A percentile compares a stretch with the other conserved stretches of the same genome.
phyloP scores from a whole-genome alignment of 1,140 invertebrate genomes.

The Drosophila santomea region DNA sequence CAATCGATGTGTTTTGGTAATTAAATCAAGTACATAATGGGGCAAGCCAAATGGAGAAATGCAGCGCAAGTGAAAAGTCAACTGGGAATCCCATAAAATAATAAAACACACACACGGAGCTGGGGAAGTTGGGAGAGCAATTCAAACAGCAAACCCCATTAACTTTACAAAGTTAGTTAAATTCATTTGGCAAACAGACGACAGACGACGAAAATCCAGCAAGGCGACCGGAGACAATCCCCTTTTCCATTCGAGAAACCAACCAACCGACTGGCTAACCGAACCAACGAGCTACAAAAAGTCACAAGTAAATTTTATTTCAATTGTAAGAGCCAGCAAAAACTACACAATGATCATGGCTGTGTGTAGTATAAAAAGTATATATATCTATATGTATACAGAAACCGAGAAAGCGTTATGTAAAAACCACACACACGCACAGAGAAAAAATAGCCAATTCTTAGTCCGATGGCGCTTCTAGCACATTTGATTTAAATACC shows the following conservation, averaged over 20 bases:
- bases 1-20: slow-evolving; percentile 81
- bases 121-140: slow-evolving; percentile 46
- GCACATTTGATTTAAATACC: neutral
- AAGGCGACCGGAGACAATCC: slow-evolving; percentile 42
- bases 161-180: slow-evolving; percentile 84
- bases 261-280: slow-evolving; percentile 48
- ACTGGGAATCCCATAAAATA: slow-evolving; percentile 73
- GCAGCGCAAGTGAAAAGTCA: slow-evolving; percentile 74
- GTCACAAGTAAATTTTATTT: slow-evolving; percentile 83
- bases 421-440: slow-evolving; percentile 31
- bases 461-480: neutral
- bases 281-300: slow-evolving; percentile 73
- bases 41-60: slow-evolving; percentile 47
- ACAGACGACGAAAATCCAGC: slow-evolving; percentile 53
- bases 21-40: slow-evolving; percentile 74
- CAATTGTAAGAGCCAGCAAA: slow-evolving; percentile 79
- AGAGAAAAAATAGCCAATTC: slow-evolving; percentile 4
- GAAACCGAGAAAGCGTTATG: slow-evolving; percentile 2
- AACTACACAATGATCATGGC: slow-evolving; percentile 56
- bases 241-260: slow-evolving; percentile 17
- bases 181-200: slow-evolving; percentile 82
- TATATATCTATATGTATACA: slow-evolving; percentile 34
- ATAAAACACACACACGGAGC: slow-evolving; percentile 42
- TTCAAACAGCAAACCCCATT: slow-evolving; percentile 82
- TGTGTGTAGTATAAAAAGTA: slow-evolving; percentile 44